A percentile compares a stretch with the other conserved stretches of the same genome.
These are phyloP conservation scores for Drosophila seclusa DNA, from an alignment of 2,888 invertebrate genomes.

Conservation along the genomic window DNA sequence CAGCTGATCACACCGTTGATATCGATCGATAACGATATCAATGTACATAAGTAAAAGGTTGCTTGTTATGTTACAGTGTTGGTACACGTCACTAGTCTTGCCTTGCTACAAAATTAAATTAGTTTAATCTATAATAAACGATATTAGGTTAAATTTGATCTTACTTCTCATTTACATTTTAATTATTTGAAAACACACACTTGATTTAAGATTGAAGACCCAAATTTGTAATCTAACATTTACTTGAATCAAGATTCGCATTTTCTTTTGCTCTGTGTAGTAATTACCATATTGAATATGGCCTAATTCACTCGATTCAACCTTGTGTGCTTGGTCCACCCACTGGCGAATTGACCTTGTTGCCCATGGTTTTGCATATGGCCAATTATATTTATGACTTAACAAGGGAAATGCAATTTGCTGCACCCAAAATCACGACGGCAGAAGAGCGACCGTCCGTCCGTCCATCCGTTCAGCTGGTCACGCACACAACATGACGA, in stretches of 20 bases:
- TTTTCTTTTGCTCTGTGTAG: neutral
- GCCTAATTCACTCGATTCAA: constrained; percentile 11
- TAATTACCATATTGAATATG: constrained; percentile 7
- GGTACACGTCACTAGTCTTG: neutral
- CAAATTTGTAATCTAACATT: neutral
- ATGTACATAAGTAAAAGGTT: neutral
- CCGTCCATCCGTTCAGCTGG: constrained; percentile 19
- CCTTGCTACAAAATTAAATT: neutral
- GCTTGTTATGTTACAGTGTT: neutral
- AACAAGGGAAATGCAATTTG: constrained; percentile 74
- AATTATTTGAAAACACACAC: neutral
- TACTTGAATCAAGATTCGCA: neutral
- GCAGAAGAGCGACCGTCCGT: constrained; percentile 7
- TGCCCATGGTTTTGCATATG: constrained; percentile 21
- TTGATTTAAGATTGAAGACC: neutral
- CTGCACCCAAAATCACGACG: constrained; percentile 69
- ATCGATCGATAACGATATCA: neutral
- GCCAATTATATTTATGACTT: constrained; percentile 67
- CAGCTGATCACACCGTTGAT: neutral
- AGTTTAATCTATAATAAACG: neutral
- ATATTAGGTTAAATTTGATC: neutral
- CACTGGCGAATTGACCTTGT: constrained; percentile 30
- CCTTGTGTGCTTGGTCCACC: constrained; percentile 7
- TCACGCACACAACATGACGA: constrained; percentile 68
- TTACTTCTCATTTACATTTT: neutral